A percentile compares a stretch with the other conserved stretches of the same genome.
Conservation (phyloP, 2,113 vertebrate species). For the Capricornis sumatraensis region DNA sequence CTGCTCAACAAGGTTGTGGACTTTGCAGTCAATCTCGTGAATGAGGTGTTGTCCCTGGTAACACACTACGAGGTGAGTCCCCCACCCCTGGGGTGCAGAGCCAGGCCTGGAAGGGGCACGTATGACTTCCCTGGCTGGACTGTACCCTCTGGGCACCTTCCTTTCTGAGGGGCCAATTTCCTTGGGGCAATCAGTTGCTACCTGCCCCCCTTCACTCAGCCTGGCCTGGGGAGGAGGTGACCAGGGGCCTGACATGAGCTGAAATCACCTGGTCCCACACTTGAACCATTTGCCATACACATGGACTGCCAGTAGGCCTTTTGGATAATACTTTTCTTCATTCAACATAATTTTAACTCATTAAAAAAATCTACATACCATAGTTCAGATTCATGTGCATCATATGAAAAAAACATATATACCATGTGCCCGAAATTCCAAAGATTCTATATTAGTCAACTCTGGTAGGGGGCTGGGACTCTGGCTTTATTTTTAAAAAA, state of each 20-base stretch:
- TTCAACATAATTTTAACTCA: too few relatives aligned
- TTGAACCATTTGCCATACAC: too few relatives aligned
- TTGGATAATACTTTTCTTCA: too few relatives aligned
- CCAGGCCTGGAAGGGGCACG: not conserved
- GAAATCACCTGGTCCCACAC: too few relatives aligned
- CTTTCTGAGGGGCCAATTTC: not conserved
- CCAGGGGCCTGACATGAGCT: too few relatives aligned
- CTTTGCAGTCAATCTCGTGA: fast-evolving
- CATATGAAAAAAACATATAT: too few relatives aligned
- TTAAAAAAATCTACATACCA: too few relatives aligned
- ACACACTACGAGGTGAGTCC: not conserved
- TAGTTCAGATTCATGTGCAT: too few relatives aligned
- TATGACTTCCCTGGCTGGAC: not conserved
- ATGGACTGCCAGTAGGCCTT: too few relatives aligned
- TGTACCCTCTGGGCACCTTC: not conserved
- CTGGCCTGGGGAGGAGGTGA: fast-evolving
- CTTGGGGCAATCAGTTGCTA: too few relatives aligned
- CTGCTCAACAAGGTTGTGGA: fast-evolving
- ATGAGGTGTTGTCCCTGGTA: fast-evolving
- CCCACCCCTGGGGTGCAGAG: not conserved
- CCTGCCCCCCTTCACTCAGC: not conserved
- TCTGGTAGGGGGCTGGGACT: not conserved
- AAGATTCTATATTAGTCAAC: not conserved
- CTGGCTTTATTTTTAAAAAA: not conserved
- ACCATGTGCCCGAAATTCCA: not conserved